Conservation (phyloP, 2,113 vertebrate species). For the Geococcyx californianus region DNA sequence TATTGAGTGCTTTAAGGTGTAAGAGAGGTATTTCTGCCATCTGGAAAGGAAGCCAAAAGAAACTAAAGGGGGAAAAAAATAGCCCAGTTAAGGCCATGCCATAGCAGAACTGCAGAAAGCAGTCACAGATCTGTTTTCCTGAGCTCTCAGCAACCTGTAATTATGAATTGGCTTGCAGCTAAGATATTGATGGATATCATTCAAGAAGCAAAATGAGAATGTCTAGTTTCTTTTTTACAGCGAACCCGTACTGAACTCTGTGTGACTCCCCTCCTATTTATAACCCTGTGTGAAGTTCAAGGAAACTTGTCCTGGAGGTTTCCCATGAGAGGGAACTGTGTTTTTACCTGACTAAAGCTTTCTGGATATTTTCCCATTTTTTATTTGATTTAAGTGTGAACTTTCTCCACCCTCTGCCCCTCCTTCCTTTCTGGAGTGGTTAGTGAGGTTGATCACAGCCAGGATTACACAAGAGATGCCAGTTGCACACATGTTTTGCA, state of each 20-base stretch:
- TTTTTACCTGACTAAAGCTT: slow-evolving; percentile 68
- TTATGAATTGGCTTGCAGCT: slow-evolving; percentile 34
- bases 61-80: not conserved
- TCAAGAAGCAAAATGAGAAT: slow-evolving; percentile 51
- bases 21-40: slow-evolving; percentile 6
- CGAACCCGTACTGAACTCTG: slow-evolving; percentile 42
- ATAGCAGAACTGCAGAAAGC: not conserved
- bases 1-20: not conserved
- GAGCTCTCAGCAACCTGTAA: slow-evolving; percentile 38
- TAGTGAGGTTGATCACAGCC: slow-evolving; percentile 52
- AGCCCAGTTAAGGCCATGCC: not conserved
- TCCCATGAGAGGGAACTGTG: slow-evolving; percentile 55
- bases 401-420: slow-evolving; percentile 59
- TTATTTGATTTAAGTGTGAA: slow-evolving; percentile 74
- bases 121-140: not conserved
- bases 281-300: slow-evolving; percentile 41
- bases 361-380: slow-evolving; percentile 68
- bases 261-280: slow-evolving; percentile 49
- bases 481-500: slow-evolving; percentile 71
- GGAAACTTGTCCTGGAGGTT: slow-evolving; percentile 65
- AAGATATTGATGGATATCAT: slow-evolving; percentile 40
- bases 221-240: not conserved
- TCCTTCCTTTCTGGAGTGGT: slow-evolving; percentile 67
- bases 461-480: slow-evolving; percentile 71
- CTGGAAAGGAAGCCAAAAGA: not conserved